Conservation (phyloP, 2,888 invertebrate species). For the Gibbula magus region DNA sequence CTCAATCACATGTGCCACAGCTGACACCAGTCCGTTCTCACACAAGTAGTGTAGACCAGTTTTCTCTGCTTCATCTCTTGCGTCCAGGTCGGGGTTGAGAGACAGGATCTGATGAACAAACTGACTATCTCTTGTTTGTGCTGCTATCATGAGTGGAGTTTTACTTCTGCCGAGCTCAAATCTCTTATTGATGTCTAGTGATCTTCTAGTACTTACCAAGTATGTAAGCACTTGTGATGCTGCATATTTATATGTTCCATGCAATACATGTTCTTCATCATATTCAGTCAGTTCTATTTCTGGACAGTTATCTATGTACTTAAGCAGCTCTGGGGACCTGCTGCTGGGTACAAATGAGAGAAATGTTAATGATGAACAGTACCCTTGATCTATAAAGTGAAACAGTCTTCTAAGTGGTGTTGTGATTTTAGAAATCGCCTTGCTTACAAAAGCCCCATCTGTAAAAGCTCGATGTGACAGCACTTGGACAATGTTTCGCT, state of each 20-base stretch:
- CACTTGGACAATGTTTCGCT: not conserved
- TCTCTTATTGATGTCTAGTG: not conserved
- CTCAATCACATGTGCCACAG: not conserved
- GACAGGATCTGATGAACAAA: not conserved
- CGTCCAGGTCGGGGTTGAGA: not conserved
- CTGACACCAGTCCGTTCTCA: not conserved
- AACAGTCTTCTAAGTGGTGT: too few species aligned
- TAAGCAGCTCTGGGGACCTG: not conserved
- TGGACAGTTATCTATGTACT: not conserved
- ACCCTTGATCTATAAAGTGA: too few species aligned
- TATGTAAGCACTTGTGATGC: not conserved
- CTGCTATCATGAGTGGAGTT: not conserved
- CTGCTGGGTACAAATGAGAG: not conserved
- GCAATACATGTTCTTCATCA: not conserved
- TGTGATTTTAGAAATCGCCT: not conserved
- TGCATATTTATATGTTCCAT: not conserved
- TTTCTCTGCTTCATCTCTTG: not conserved
- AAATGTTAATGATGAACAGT: not conserved
- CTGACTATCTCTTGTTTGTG: not conserved
- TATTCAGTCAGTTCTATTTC: not conserved
- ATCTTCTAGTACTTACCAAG: not conserved
- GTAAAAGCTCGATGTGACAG: not conserved
- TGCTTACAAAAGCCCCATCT: not conserved
- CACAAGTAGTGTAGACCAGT: not conserved
- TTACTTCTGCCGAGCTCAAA: not conserved